Evolutionary conservation across 2,888 invertebrate species (phyloP).

Genomic region (Schizotus pectinicornis): DNA sequence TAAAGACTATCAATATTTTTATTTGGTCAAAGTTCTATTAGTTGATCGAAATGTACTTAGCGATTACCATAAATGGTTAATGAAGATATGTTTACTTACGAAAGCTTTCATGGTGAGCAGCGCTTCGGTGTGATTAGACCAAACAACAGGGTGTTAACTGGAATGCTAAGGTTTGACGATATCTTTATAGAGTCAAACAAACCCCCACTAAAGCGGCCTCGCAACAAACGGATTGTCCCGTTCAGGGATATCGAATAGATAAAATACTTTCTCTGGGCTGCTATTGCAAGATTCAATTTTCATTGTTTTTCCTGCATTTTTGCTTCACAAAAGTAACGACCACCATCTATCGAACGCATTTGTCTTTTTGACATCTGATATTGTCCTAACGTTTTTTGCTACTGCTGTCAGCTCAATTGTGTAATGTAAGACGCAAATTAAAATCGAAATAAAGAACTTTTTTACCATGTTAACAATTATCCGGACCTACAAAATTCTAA

Average conservation of each 20-base stretch:
- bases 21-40: too few relatives aligned
- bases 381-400: too few relatives aligned
- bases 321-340: too few relatives aligned
- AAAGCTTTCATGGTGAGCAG: conserved; percentile 39
- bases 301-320: conserved; percentile 8
- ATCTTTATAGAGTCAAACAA: conserved; percentile 42
- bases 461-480: too few relatives aligned
- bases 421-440: too few relatives aligned
- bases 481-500: too few relatives aligned
- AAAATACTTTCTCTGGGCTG: conserved; percentile 40
- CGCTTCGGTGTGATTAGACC: conserved; percentile 7
- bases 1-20: too few relatives aligned
- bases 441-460: too few relatives aligned
- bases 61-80: not conserved
- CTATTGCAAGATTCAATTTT: conserved; percentile 3
- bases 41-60: not conserved
- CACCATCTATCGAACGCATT: too few relatives aligned
- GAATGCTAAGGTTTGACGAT: conserved; percentile 35
- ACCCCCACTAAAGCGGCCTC: conserved; percentile 42
- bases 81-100: conserved; percentile 39
- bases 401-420: too few relatives aligned
- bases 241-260: conserved; percentile 42
- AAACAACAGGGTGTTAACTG: conserved; percentile 41
- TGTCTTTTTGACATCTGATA: too few relatives aligned
- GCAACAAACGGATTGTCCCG: conserved; percentile 35